Evolutionary conservation across 1,140 invertebrate genomes (phyloP).

Genomic region (Ericerus pela): DNA sequence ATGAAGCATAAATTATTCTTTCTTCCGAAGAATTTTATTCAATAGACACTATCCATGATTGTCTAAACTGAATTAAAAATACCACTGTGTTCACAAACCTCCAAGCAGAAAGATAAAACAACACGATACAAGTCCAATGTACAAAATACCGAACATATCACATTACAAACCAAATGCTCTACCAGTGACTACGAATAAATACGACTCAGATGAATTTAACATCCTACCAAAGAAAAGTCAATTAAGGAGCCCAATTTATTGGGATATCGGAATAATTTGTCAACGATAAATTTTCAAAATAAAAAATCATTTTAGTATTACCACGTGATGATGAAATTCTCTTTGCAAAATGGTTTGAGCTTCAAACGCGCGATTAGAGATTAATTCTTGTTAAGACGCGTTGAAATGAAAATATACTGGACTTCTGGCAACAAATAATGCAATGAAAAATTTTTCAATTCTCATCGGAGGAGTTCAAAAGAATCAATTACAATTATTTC

Average conservation of each 20-base stretch:
- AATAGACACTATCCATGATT: too few relatives aligned
- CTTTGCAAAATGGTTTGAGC: slow-evolving; percentile 60
- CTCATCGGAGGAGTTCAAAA: too few relatives aligned
- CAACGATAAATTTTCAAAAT: background rate
- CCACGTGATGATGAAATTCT: slow-evolving; percentile 67
- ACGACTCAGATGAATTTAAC: slow-evolving; percentile 52
- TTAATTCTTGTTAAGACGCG: slow-evolving; percentile 70
- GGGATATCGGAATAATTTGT: too few relatives aligned
- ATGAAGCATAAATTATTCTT: too few relatives aligned
- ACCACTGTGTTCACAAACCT: slow-evolving; percentile 24
- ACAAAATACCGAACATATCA: slow-evolving; percentile 54
- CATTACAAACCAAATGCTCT: slow-evolving; percentile 72
- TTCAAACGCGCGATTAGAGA: slow-evolving; percentile 72
- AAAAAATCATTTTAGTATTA: slow-evolving; percentile 4
- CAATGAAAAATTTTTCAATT: slow-evolving; percentile 15
- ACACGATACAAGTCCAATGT: slow-evolving; percentile 52
- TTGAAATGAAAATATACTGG: slow-evolving; percentile 78
- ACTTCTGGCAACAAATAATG: slow-evolving; percentile 45
- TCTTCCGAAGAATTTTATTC: too few relatives aligned
- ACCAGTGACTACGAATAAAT: slow-evolving; percentile 54
- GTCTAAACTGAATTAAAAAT: too few relatives aligned
- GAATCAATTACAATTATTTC: slow-evolving; percentile 14
- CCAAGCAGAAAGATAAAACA: slow-evolving; percentile 45
- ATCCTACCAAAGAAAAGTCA: too few relatives aligned
- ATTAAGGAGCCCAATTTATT: too few relatives aligned